A percentile compares a stretch with the other conserved stretches of the same genome.
Conservation (phyloP, 1,140 invertebrate species). For the Caenorhabditis latens region DNA sequence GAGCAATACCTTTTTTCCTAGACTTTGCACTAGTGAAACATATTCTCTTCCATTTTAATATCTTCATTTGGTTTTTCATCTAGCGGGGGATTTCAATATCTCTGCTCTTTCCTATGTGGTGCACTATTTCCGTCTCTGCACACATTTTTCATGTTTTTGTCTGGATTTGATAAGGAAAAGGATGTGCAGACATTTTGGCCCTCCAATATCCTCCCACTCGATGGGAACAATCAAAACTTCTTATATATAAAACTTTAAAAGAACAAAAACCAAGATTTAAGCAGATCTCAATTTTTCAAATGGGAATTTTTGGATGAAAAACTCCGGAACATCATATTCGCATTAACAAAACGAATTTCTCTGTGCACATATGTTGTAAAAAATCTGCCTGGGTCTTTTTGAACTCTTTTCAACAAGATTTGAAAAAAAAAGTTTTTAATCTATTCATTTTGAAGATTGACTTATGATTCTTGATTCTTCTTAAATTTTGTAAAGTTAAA, state of each 20-base stretch:
- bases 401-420: too few species aligned
- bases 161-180: constrained; percentile 25
- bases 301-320: too few species aligned
- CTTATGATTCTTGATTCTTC: background rate
- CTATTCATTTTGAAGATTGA: too few species aligned
- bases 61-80: background rate
- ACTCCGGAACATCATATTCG: too few species aligned
- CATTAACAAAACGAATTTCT: too few species aligned
- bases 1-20: background rate
- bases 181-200: constrained; percentile 13
- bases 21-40: background rate
- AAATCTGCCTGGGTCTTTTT: too few species aligned
- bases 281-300: background rate
- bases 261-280: background rate
- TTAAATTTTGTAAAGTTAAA: background rate
- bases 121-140: constrained; percentile 7
- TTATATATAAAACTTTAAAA: too few species aligned
- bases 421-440: too few species aligned
- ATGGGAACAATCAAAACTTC: background rate
- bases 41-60: background rate
- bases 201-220: constrained; percentile 9
- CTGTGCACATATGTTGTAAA: too few species aligned
- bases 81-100: constrained; percentile 6
- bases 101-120: background rate
- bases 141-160: constrained; percentile 33